These are phyloP conservation scores for Parambassis ranga DNA, from an alignment of 2,797 vertebrate genomes.

Conservation along the genomic window DNA sequence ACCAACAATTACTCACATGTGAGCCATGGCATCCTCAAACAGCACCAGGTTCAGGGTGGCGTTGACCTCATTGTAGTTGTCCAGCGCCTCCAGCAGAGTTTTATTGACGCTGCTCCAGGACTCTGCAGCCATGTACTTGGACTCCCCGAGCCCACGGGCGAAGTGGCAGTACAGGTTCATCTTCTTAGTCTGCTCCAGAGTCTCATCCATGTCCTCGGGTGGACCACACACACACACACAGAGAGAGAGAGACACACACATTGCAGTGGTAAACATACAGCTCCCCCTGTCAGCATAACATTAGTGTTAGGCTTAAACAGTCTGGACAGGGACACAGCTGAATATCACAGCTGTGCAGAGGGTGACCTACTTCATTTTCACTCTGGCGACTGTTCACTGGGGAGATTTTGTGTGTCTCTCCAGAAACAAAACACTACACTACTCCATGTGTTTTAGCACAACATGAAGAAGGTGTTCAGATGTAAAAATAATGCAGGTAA, in stretches of 20 bases:
- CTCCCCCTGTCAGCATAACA: slow-evolving; percentile 51
- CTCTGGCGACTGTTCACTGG: slow-evolving; percentile 33
- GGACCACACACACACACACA: slow-evolving; percentile 6
- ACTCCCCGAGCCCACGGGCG: slow-evolving; percentile 84
- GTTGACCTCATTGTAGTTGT: slow-evolving; percentile 91
- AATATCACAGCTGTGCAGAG: slow-evolving; percentile 53
- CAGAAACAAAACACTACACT: not conserved
- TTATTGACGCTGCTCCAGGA: slow-evolving; percentile 87
- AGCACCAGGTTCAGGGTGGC: slow-evolving; percentile 90
- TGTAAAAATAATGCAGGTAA: slow-evolving; percentile 35
- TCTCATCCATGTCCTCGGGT: slow-evolving; percentile 83
- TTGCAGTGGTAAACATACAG: slow-evolving; percentile 31
- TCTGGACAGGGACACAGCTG: slow-evolving; percentile 67
- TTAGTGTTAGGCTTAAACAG: slow-evolving; percentile 51
- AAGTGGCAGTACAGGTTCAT: slow-evolving; percentile 94
- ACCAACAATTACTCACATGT: slow-evolving; percentile 86
- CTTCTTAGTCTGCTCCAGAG: slow-evolving; percentile 72
- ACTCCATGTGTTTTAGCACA: too few species aligned
- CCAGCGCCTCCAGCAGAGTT: slow-evolving; percentile 86
- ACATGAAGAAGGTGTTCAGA: too few species aligned
- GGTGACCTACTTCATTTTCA: slow-evolving; percentile 66
- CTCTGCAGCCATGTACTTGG: slow-evolving; percentile 85
- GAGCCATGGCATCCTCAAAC: slow-evolving; percentile 94
- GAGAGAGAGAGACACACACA: slow-evolving; percentile 20
- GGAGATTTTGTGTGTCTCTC: slow-evolving; percentile 7